Conservation (phyloP, 2,888 invertebrate genomes). For the Selenia dentaria region DNA sequence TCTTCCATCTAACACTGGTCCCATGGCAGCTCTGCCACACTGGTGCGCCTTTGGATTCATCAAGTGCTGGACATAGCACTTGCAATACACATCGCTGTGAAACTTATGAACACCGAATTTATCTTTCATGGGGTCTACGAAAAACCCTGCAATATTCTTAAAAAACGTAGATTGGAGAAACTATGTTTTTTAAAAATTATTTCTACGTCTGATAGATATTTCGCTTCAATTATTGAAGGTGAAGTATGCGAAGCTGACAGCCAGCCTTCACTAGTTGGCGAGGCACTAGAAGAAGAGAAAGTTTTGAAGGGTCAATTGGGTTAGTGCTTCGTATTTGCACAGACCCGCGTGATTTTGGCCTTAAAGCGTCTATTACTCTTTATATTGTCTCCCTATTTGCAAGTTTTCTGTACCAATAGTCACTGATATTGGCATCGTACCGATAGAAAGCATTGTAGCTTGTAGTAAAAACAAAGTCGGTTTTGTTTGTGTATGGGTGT, state of each 20-base stretch:
- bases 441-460: not conserved
- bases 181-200: constrained; percentile 49
- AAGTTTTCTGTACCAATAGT: constrained; percentile 1
- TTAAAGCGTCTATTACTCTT: not conserved
- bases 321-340: constrained; percentile 79
- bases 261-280: no score
- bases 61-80: constrained; percentile 85
- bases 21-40: constrained; percentile 89
- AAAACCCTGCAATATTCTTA: constrained; percentile 44
- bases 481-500: no score
- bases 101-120: constrained; percentile 43
- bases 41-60: constrained; percentile 88
- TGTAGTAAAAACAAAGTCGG: no score
- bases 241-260: no score
- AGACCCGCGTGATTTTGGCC: constrained; percentile 11
- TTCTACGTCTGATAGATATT: constrained; percentile 75
- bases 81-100: constrained; percentile 85
- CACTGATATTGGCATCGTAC: not conserved
- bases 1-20: constrained; percentile 87
- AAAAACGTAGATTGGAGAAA: constrained; percentile 69
- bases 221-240: constrained; percentile 82
- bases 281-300: no score
- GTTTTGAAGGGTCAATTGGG: constrained; percentile 80
- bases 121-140: constrained; percentile 35
- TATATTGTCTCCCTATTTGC: not conserved